phyloP scores from a whole-genome alignment of 2,797 vertebrate genomes.

The Manis pentadactyla region DNA sequence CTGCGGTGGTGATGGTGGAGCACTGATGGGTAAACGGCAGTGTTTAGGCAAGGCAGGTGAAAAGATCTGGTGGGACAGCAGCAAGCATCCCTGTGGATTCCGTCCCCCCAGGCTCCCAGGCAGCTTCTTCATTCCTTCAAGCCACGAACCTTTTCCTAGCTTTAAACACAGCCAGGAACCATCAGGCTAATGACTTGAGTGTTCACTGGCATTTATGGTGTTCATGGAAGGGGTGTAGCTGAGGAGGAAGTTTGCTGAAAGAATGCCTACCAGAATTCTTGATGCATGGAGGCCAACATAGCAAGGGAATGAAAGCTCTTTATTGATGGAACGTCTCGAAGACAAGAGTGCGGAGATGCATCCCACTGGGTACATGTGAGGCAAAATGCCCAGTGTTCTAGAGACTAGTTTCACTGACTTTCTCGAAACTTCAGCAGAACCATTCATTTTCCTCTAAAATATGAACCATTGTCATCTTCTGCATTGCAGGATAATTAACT shows the following conservation, averaged over 20 bases:
- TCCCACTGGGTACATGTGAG: not conserved
- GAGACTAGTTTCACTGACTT: constrained; percentile 6
- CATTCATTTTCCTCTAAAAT: constrained; percentile 65
- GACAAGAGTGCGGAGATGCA: fast-evolving
- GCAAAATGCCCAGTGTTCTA: not conserved
- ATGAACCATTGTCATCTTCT: constrained; percentile 51
- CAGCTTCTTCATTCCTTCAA: not conserved
- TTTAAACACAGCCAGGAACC: not conserved
- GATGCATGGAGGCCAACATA: not conserved
- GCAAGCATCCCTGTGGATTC: not conserved
- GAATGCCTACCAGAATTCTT: not conserved
- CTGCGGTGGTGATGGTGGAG: not conserved
- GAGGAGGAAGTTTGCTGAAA: not conserved
- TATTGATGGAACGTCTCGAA: not conserved
- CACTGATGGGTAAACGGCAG: not conserved
- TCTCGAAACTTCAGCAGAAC: constrained; percentile 50
- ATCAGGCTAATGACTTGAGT: not conserved
- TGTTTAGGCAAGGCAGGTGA: too few species aligned
- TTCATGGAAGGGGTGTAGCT: not conserved
- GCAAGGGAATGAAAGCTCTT: fast-evolving
- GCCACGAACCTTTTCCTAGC: not conserved
- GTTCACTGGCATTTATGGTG: not conserved
- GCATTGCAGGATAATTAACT: constrained; percentile 60
- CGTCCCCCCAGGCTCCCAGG: not conserved
- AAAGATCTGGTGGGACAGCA: not conserved